phyloP scores from a whole-genome alignment of 2,113 vertebrate species.

The Phaethornis superciliosus region DNA sequence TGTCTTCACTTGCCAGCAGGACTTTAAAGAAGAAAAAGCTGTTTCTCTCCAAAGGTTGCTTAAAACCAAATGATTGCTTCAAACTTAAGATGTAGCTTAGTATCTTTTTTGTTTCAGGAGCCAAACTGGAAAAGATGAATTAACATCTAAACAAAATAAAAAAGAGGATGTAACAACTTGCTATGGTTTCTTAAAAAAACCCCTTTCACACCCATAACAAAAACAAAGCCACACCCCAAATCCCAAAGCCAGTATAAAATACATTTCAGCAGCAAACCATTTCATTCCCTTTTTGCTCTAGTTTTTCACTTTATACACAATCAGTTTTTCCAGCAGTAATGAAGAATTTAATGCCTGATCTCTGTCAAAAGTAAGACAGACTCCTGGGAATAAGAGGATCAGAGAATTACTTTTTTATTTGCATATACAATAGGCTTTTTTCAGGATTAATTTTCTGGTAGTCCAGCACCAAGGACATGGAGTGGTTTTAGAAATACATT shows the following conservation, averaged over 20 bases:
- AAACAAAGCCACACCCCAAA: background rate
- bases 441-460: background rate
- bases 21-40: background rate
- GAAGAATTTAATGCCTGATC: background rate
- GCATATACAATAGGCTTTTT: background rate
- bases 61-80: background rate
- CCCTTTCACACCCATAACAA: too few relatives aligned
- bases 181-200: background rate
- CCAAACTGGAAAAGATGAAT: background rate
- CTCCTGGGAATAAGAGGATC: background rate
- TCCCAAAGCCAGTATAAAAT: background rate
- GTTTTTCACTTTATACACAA: background rate
- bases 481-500: background rate
- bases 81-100: background rate
- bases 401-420: background rate
- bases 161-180: background rate
- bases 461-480: background rate
- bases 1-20: background rate
- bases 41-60: background rate
- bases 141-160: background rate
- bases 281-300: background rate
- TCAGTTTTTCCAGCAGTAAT: background rate
- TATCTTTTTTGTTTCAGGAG: background rate
- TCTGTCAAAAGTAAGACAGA: background rate
- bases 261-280: background rate